Conservation (phyloP, 1,140 invertebrate genomes). For the Teleopsis dalmanni region DNA sequence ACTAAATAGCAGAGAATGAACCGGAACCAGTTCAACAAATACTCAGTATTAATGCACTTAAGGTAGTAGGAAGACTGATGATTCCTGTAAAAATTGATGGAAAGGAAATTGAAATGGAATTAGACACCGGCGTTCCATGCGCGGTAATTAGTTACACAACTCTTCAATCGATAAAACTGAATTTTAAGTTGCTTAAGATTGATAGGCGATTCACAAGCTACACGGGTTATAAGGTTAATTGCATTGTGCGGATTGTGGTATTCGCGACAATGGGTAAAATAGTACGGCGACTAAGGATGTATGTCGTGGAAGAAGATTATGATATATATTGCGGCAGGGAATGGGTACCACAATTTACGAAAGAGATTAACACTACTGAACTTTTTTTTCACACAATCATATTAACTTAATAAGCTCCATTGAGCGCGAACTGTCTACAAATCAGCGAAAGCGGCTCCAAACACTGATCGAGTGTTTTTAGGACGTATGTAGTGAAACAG, state of each 20-base stretch:
- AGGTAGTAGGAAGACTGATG: too few relatives aligned
- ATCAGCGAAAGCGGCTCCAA: neutral
- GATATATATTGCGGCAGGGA: neutral
- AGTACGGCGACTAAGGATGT: neutral
- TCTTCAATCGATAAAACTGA: too few relatives aligned
- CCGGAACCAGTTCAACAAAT: too few relatives aligned
- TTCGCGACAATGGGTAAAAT: neutral
- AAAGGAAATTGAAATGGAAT: too few relatives aligned
- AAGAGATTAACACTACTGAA: neutral
- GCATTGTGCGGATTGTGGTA: neutral
- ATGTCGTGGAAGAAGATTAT: neutral
- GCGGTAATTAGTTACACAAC: too few relatives aligned
- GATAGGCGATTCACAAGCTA: constrained; percentile 1
- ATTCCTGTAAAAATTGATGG: too few relatives aligned
- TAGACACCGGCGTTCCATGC: too few relatives aligned
- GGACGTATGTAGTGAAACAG: neutral
- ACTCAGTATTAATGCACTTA: too few relatives aligned
- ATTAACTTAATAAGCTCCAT: neutral
- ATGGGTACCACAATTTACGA: neutral
- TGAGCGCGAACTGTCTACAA: neutral
- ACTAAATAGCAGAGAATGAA: too few relatives aligned
- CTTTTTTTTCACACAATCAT: neutral
- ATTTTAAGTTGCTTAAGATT: too few relatives aligned
- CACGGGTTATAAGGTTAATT: neutral
- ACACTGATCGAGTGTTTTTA: neutral